Conservation (phyloP, 1,140 invertebrate species). For the Thaumatotibia leucotreta region DNA sequence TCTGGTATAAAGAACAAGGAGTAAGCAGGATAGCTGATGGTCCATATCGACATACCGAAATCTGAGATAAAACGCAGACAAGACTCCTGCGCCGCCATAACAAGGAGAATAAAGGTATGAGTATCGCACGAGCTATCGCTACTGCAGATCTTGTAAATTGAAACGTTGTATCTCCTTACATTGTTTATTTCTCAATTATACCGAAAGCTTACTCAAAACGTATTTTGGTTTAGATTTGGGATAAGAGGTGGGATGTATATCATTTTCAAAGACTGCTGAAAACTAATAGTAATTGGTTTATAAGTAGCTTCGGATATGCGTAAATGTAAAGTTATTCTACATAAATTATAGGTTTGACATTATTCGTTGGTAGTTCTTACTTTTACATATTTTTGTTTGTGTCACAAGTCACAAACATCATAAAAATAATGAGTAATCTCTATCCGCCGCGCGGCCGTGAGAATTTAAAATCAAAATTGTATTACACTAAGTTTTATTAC, state of each 20-base stretch:
- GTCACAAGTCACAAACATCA: slow-evolving; percentile 12
- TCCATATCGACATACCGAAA: slow-evolving; percentile 64
- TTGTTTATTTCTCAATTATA: slow-evolving; percentile 14
- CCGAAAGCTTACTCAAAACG: background rate
- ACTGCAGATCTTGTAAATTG: slow-evolving; percentile 66
- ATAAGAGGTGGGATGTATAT: background rate
- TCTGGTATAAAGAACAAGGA: slow-evolving; percentile 17
- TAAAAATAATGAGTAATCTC: background rate
- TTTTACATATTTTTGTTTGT: background rate
- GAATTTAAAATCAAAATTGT: slow-evolving; percentile 1
- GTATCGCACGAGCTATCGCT: slow-evolving; percentile 56
- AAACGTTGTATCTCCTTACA: slow-evolving; percentile 48
- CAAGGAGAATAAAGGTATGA: slow-evolving; percentile 59
- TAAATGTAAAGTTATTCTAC: background rate
- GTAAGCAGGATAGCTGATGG: slow-evolving; percentile 28
- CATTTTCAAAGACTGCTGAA: background rate
- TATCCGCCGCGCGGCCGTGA: background rate
- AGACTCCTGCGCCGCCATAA: slow-evolving; percentile 64
- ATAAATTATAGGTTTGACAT: background rate
- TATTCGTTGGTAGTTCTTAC: too few species aligned
- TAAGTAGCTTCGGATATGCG: too few species aligned
- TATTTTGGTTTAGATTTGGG: background rate
- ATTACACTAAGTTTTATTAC: slow-evolving; percentile 20
- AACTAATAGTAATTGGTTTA: too few species aligned
- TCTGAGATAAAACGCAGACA: slow-evolving; percentile 67